These are phyloP conservation scores for Idaea biselata DNA, from an alignment of 2,888 invertebrate genomes.

Conservation along the genomic window DNA sequence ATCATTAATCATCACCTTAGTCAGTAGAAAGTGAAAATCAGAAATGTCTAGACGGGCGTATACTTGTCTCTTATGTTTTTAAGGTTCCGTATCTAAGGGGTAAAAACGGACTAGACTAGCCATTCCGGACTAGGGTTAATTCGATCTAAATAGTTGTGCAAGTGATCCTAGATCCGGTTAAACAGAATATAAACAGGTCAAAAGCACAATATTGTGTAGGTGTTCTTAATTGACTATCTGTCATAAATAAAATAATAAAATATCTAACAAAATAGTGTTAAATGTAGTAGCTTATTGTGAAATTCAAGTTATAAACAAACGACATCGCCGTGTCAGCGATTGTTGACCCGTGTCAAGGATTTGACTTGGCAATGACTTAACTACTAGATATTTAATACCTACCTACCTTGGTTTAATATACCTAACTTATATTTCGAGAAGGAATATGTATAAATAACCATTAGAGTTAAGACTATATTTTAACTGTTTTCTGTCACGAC, in stretches of 20 bases:
- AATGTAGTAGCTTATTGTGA: constrained; percentile 22
- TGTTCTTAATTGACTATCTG: background rate
- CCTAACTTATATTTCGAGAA: constrained; percentile 8
- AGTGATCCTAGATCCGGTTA: no score
- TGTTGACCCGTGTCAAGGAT: constrained; percentile 34
- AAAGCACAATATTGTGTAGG: background rate
- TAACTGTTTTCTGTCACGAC: constrained; percentile 16
- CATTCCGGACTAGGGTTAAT: no score
- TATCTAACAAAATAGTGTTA: constrained; percentile 10
- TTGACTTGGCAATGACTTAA: constrained; percentile 27
- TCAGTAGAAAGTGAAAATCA: no score
- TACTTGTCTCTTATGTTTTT: no score
- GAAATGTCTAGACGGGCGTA: no score
- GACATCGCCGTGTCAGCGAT: constrained; percentile 10
- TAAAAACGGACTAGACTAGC: no score
- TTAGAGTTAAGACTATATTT: constrained; percentile 14
- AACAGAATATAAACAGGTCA: background rate
- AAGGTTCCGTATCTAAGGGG: no score
- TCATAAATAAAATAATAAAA: background rate
- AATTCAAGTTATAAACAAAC: constrained; percentile 12
- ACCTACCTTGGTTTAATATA: constrained; percentile 18
- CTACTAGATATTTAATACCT: constrained; percentile 19
- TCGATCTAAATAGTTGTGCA: no score
- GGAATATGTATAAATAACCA: constrained; percentile 26
- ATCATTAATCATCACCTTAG: no score